Conservation (phyloP, 2,888 invertebrate species). For the Bembecia ichneumoniformis region DNA sequence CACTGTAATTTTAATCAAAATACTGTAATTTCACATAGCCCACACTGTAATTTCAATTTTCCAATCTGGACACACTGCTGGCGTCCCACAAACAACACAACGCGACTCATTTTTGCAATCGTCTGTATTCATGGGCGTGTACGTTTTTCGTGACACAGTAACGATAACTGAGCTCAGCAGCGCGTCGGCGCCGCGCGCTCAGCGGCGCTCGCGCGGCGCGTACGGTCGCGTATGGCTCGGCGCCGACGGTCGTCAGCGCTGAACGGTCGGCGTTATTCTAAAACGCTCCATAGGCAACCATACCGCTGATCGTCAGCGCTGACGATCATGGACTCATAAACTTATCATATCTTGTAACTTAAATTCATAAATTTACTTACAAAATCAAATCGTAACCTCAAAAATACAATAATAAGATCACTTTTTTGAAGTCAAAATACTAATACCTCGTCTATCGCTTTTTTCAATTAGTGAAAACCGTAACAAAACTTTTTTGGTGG, state of each 20-base stretch:
- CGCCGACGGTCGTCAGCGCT: constrained; percentile 13
- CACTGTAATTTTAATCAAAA: too few species aligned
- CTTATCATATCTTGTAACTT: too few species aligned
- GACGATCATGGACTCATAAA: too few species aligned
- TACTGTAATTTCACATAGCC: too few species aligned
- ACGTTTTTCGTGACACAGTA: not conserved
- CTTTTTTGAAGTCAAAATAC: too few species aligned
- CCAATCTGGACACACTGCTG: not conserved
- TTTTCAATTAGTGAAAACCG: too few species aligned
- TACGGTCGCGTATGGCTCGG: constrained; percentile 7
- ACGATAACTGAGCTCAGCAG: constrained; percentile 1
- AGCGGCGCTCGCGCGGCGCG: constrained; percentile 12
- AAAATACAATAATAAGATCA: too few species aligned
- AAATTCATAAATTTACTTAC: too few species aligned
- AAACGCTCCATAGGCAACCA: not conserved
- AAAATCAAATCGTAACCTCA: too few species aligned
- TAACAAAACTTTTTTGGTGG: too few species aligned
- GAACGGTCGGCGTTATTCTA: constrained; percentile 3
- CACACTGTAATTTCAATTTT: too few species aligned
- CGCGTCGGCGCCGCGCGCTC: constrained; percentile 4
- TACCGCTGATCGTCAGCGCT: not conserved
- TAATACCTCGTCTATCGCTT: too few species aligned
- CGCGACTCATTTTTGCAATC: not conserved
- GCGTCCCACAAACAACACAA: not conserved
- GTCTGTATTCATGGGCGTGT: not conserved